These are phyloP conservation scores for Mormyrus iriodes DNA, from an alignment of 2,113 vertebrate genomes.

Conservation along the genomic window DNA sequence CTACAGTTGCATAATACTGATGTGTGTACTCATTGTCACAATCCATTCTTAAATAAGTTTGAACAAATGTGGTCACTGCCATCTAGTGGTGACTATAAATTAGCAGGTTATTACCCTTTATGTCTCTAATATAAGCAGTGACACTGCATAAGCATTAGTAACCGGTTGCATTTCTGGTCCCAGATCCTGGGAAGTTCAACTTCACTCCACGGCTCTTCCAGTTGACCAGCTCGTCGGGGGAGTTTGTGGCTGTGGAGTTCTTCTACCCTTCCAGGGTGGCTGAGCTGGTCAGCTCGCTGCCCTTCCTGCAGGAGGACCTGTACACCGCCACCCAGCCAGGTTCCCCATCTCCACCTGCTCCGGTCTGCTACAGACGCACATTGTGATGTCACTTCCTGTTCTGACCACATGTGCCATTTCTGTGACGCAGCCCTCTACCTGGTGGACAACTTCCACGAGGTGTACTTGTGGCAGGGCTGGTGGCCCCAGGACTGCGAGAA, in stretches of 20 bases:
- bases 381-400: slow-evolving; percentile 20
- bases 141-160: neutral
- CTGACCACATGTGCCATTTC: slow-evolving; percentile 4
- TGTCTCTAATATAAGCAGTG: neutral
- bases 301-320: slow-evolving; percentile 93
- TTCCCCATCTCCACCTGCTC: slow-evolving; percentile 36
- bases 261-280: slow-evolving; percentile 76
- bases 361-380: neutral
- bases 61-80: neutral
- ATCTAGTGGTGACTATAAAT: neutral
- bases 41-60: neutral
- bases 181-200: slow-evolving; percentile 97
- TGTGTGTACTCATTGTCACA: neutral
- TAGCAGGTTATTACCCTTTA: neutral
- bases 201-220: slow-evolving; percentile 94
- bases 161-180: neutral
- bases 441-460: slow-evolving; percentile 96
- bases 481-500: slow-evolving; percentile 90
- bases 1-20: neutral
- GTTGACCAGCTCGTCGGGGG: slow-evolving; percentile 89
- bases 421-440: slow-evolving; percentile 76
- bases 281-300: slow-evolving; percentile 80
- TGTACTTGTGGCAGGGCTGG: slow-evolving; percentile 99
- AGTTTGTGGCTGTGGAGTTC: slow-evolving; percentile 81
- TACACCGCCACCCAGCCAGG: slow-evolving; percentile 87